A percentile compares a stretch with the other conserved stretches of the same genome.
Conservation (phyloP, 2,888 invertebrate species). For the Netelia virgata region DNA sequence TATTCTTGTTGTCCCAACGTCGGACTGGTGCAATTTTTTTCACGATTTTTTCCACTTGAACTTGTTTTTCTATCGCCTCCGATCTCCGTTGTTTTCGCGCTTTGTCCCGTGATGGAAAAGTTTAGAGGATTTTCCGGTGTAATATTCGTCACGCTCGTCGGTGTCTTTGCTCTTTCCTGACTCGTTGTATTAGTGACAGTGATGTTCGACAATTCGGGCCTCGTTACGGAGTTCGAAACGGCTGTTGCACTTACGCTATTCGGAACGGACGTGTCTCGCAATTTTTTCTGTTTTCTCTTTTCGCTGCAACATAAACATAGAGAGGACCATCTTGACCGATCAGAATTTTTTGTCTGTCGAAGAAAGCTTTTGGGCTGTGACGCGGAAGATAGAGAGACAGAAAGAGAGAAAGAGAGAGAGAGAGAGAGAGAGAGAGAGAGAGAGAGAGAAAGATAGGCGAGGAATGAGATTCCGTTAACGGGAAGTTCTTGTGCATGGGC, state of each 20-base stretch:
- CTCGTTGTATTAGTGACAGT: conserved; percentile 53
- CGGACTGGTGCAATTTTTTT: conserved; percentile 73
- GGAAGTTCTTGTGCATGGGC: conserved; percentile 44
- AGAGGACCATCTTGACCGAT: conserved; percentile 63
- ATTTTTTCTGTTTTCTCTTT: conserved; percentile 81
- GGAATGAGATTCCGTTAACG: conserved; percentile 40
- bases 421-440: conserved; percentile 28
- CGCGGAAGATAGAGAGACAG: conserved; percentile 33
- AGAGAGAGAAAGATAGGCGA: conserved; percentile 25
- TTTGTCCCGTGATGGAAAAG: conserved; percentile 55
- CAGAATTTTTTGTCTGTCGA: conserved; percentile 50
- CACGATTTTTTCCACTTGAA: conserved; percentile 44
- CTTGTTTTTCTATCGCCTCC: conserved; percentile 18
- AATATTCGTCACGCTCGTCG: conserved; percentile 69
- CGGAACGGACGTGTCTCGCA: conserved; percentile 72
- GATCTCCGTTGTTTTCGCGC: conserved; percentile 68
- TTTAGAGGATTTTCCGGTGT: conserved; percentile 71
- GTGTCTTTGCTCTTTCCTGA: conserved; percentile 65
- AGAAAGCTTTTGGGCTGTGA: conserved; percentile 31
- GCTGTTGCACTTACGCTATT: conserved; percentile 60
- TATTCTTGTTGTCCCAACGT: conserved; percentile 70
- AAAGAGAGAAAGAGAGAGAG: conserved; percentile 31
- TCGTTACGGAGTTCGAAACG: conserved; percentile 64
- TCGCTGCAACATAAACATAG: conserved; percentile 77
- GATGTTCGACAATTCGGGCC: conserved; percentile 67